Percentiles rank a stretch among this genome's conserved stretches.
phyloP scores from a whole-genome alignment of 1,140 invertebrate species.

The Triops cancriformis region DNA sequence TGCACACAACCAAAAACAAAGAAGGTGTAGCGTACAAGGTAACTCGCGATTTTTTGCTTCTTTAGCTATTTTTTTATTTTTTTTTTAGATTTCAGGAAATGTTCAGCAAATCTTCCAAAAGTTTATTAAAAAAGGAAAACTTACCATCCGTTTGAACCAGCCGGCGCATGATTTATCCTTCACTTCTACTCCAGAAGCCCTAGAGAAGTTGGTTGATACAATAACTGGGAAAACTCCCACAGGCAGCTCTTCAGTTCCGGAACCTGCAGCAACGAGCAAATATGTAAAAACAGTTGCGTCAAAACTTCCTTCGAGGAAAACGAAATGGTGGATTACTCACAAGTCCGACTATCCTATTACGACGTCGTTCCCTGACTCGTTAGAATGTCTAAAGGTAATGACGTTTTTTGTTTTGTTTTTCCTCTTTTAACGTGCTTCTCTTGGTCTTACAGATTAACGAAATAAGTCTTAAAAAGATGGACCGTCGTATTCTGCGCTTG shows the following conservation, averaged over 20 bases:
- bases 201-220: conserved; percentile 58
- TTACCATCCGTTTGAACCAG: conserved; percentile 57
- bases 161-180: conserved; percentile 61
- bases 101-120: conserved; percentile 56
- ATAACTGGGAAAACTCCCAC: conserved; percentile 48
- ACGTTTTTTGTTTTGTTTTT: neutral
- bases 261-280: neutral
- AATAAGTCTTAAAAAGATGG: conserved; percentile 52
- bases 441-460: conserved; percentile 43
- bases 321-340: conserved; percentile 51
- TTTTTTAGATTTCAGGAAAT: conserved; percentile 49
- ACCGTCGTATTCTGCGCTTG: conserved; percentile 55
- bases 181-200: conserved; percentile 48
- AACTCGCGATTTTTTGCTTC: conserved; percentile 4
- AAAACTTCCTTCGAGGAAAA: conserved; percentile 42
- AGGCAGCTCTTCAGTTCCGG: conserved; percentile 41
- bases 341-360: conserved; percentile 52
- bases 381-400: conserved; percentile 43
- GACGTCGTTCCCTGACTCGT: conserved; percentile 56
- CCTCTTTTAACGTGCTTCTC: conserved; percentile 28
- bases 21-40: conserved; percentile 54
- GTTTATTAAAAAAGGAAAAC: conserved; percentile 61
- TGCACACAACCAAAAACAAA: conserved; percentile 56
- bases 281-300: conserved; percentile 32
- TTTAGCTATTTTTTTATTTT: conserved; percentile 28